These are phyloP conservation scores for Drosophila subquinaria DNA, from an alignment of 2,888 invertebrate species.

Conservation along the genomic window DNA sequence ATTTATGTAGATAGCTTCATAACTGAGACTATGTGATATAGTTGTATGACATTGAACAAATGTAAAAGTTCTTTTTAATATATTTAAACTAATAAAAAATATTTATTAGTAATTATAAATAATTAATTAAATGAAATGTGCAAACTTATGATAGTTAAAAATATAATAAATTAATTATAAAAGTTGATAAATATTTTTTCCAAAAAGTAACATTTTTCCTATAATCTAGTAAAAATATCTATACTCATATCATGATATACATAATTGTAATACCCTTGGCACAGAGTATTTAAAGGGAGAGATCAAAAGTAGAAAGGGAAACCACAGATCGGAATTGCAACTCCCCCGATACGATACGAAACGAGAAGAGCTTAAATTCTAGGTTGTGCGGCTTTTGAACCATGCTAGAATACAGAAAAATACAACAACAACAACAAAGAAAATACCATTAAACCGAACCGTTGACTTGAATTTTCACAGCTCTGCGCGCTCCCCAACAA, in stretches of 20 bases:
- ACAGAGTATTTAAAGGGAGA: background rate
- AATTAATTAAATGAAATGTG: too few relatives aligned
- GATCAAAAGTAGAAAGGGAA: constrained; percentile 36
- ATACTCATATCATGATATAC: background rate
- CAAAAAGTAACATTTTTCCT: too few relatives aligned
- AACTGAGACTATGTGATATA: too few relatives aligned
- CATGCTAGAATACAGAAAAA: constrained; percentile 20
- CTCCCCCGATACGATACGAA: constrained; percentile 44
- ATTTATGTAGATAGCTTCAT: too few relatives aligned
- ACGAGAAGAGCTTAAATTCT: constrained; percentile 44
- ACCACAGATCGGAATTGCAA: constrained; percentile 41
- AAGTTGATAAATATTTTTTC: too few relatives aligned
- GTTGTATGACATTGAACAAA: too few relatives aligned
- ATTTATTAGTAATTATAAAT: too few relatives aligned
- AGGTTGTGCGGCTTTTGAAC: constrained; percentile 67
- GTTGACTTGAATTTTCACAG: constrained; percentile 77
- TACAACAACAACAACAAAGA: constrained; percentile 10
- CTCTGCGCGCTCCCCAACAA: constrained; percentile 66
- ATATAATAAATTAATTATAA: too few relatives aligned
- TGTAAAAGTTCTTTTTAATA: too few relatives aligned
- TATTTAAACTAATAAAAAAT: too few relatives aligned
- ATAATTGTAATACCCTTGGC: background rate
- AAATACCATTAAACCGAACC: constrained; percentile 71
- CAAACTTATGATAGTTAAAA: too few relatives aligned
- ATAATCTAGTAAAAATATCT: background rate